Base-by-base conservation (phyloP, 2,888 invertebrate genomes). In the Euclidia mi region DNA sequence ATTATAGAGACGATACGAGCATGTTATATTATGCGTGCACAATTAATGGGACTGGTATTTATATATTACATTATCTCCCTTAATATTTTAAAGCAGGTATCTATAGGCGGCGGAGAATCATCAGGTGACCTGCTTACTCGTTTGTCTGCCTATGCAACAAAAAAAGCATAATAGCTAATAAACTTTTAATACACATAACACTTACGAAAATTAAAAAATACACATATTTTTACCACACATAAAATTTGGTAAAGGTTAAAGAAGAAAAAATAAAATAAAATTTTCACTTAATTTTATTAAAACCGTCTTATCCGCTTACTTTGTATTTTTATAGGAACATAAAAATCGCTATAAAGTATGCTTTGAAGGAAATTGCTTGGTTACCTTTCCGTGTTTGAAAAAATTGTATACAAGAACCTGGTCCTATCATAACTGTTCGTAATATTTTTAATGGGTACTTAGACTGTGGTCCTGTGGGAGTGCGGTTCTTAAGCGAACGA, bases 341-440 rank as follows among this genome's bases (percentile, higher is more conserved):
- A 86, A 88, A 88, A 87, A 83, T 83, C 55, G 79, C 65, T 71
- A 84, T 87, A 88, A 89, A 86, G 89, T 88, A 84, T 77, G 72
- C 75, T 78, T 77, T 72, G 76, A 78, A 75, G 72, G 64, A 68
- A 79, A 81, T 78, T 78, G 70, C 71, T 65, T 38, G 46, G 65
- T 75, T 79, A 77, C 75, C 68, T 72, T n/a, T 76, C 29, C 57
- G 56, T 65, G 53, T 53, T 55, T 59, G n/a, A 65, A 65, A 65
- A 74, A 76, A 77, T 82, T 65, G 70, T 84, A 81, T 84, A 82
- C 78, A 68, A 64, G 43, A 32, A 43, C 64, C 63, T 56, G 52
- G 11, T 56, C 9, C 14, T 47, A 51, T 64, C 60, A 61, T 77
- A 76, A 72, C 78, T 71, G 68, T 72, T 76, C 56, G 71, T 67